Percentiles rank a stretch among this genome's conserved stretches.
These are phyloP conservation scores for Watsonalla binaria DNA, from an alignment of 2,888 invertebrate genomes.

Conservation along the genomic window DNA sequence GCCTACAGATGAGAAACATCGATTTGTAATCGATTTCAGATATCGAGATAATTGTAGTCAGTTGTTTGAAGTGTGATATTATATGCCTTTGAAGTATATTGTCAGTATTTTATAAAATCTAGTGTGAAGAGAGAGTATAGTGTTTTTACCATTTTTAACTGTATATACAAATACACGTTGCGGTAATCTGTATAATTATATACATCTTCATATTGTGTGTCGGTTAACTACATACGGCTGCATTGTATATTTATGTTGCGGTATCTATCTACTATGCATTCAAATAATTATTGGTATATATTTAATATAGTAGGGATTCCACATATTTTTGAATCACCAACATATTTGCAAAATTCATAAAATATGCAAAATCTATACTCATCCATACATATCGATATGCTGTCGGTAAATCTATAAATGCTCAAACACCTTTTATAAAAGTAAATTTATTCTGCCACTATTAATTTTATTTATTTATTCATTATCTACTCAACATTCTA, in stretches of 20 bases:
- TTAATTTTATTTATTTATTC: conserved; percentile 2
- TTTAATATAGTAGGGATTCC: background rate
- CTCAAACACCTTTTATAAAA: background rate
- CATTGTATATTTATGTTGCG: conserved; percentile 15
- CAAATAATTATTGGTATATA: background rate
- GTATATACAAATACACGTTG: conserved; percentile 59
- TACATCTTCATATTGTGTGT: conserved; percentile 24
- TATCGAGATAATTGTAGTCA: background rate
- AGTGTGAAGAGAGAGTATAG: conserved; percentile 19
- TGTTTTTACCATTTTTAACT: conserved; percentile 54
- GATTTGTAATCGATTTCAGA: background rate
- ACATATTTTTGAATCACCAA: background rate
- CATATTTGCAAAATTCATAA: too few species aligned
- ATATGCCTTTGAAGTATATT: too few species aligned
- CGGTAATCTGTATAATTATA: conserved; percentile 33
- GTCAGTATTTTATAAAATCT: conserved; percentile 12
- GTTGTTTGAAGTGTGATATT: too few species aligned
- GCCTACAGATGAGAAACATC: too few species aligned
- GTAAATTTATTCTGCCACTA: background rate
- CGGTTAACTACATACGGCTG: conserved; percentile 15
- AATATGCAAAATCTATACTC: background rate
- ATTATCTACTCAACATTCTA: conserved; percentile 18
- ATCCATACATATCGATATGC: background rate
- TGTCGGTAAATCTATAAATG: background rate
- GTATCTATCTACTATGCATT: background rate